Evolutionary conservation across 1,140 invertebrate species (phyloP).

Genomic region (Pseudomyrmex cubaensis): DNA sequence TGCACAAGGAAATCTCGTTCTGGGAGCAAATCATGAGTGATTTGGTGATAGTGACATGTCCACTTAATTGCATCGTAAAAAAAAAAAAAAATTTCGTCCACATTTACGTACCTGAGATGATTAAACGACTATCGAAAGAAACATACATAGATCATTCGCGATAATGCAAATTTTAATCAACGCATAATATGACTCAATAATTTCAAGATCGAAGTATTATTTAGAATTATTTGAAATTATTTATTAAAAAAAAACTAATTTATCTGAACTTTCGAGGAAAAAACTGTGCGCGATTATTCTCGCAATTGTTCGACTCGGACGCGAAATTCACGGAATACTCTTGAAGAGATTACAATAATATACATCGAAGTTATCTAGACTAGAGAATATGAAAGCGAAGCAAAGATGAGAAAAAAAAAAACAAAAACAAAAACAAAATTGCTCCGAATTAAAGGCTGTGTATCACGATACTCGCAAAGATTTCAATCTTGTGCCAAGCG

Average conservation of each 20-base stretch:
- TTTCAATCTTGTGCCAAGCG: constrained; percentile 73
- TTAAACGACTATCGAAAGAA: constrained; percentile 60
- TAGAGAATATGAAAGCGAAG: background rate
- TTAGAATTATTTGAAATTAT: no score
- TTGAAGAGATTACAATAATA: background rate
- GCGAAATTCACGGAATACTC: background rate
- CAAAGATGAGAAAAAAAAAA: constrained; percentile 2
- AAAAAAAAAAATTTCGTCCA: constrained; percentile 72
- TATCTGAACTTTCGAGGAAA: no score
- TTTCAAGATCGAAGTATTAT: no score
- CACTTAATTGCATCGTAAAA: constrained; percentile 45
- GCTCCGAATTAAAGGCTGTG: constrained; percentile 67
- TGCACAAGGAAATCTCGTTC: constrained; percentile 39
- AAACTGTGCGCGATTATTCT: background rate
- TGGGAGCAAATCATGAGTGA: constrained; percentile 57
- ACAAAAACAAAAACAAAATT: background rate
- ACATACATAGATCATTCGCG: constrained; percentile 49
- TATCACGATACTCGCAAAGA: constrained; percentile 61
- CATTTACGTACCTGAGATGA: constrained; percentile 71
- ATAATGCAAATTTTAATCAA: background rate
- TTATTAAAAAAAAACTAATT: no score
- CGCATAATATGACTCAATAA: background rate
- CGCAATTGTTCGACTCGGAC: constrained; percentile 6
- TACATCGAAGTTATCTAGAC: constrained; percentile 28
- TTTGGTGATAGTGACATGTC: constrained; percentile 3